Evolutionary conservation across 2,113 vertebrate genomes (phyloP).

Genomic region (Canis aureus): DNA sequence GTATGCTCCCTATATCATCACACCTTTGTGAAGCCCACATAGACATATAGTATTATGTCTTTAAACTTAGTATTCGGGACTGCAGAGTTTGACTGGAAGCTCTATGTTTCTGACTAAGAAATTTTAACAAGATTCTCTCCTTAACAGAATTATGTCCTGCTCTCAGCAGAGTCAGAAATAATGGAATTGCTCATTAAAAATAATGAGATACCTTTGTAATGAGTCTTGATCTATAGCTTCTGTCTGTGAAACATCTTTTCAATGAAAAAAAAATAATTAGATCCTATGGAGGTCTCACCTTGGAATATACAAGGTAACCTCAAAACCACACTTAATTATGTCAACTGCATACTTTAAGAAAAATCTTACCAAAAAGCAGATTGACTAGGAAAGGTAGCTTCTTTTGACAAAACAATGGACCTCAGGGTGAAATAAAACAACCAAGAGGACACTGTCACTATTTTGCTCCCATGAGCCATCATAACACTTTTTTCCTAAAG

Average conservation of each 20-base stretch:
- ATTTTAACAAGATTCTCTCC: slow-evolving; percentile 82
- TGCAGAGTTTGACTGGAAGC: slow-evolving; percentile 72
- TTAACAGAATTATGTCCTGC: slow-evolving; percentile 76
- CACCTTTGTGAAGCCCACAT: background rate
- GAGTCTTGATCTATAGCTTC: slow-evolving; percentile 85
- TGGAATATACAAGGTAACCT: slow-evolving; percentile 78
- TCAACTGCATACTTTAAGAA: slow-evolving; percentile 75
- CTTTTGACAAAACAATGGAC: slow-evolving; percentile 22
- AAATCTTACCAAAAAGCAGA: slow-evolving; percentile 55
- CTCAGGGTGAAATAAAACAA: slow-evolving; percentile 63
- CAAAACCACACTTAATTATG: slow-evolving; percentile 82
- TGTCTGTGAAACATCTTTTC: slow-evolving; percentile 83
- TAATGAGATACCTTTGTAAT: slow-evolving; percentile 87
- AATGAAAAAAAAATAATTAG: slow-evolving; percentile 84
- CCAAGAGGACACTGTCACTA: background rate
- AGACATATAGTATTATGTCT: slow-evolving; percentile 30
- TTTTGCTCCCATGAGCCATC: background rate
- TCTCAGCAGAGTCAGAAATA: slow-evolving; percentile 85
- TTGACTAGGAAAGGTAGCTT: background rate
- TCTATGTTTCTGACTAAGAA: slow-evolving; percentile 74
- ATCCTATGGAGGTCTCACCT: slow-evolving; percentile 78
- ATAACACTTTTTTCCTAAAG: slow-evolving; percentile 50
- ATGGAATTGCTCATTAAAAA: slow-evolving; percentile 89
- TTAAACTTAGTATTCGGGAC: slow-evolving; percentile 71
- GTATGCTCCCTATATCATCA: background rate